A percentile compares a stretch with the other conserved stretches of the same genome.
phyloP scores from a whole-genome alignment of 2,113 vertebrate species.

The Coptodon rendalli region DNA sequence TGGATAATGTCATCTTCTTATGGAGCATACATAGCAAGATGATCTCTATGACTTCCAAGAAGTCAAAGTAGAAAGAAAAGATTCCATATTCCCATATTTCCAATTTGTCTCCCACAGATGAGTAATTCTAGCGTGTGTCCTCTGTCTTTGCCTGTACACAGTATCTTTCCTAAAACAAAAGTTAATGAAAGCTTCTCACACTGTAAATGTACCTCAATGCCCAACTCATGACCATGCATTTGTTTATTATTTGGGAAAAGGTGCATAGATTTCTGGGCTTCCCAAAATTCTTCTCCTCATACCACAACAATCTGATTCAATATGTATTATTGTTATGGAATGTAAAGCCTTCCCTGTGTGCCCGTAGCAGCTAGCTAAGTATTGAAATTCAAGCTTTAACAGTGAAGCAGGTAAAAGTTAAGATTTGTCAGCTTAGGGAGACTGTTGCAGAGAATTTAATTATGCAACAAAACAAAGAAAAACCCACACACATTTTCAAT shows the following conservation, averaged over 20 bases:
- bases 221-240: slow-evolving; percentile 13
- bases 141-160: not conserved
- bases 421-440: slow-evolving; percentile 10
- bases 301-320: slow-evolving; percentile 59
- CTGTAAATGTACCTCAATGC: not conserved
- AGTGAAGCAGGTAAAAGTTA: slow-evolving; percentile 17
- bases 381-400: slow-evolving; percentile 37
- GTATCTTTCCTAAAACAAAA: slow-evolving; percentile 9
- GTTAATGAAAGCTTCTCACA: not conserved
- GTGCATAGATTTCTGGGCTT: slow-evolving; percentile 46
- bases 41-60: not conserved
- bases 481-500: not conserved
- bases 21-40: not conserved
- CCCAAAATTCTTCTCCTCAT: slow-evolving; percentile 53
- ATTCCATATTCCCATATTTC: not conserved
- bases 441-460: not conserved
- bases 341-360: slow-evolving; percentile 22
- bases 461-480: not conserved
- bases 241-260: slow-evolving; percentile 53
- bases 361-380: slow-evolving; percentile 17
- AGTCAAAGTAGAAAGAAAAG: not conserved
- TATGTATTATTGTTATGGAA: slow-evolving; percentile 32
- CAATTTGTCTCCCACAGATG: not conserved
- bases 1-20: not conserved
- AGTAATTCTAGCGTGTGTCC: not conserved